Evolutionary conservation across 2,113 vertebrate species (phyloP).

Genomic region (Camelus bactrianus): DNA sequence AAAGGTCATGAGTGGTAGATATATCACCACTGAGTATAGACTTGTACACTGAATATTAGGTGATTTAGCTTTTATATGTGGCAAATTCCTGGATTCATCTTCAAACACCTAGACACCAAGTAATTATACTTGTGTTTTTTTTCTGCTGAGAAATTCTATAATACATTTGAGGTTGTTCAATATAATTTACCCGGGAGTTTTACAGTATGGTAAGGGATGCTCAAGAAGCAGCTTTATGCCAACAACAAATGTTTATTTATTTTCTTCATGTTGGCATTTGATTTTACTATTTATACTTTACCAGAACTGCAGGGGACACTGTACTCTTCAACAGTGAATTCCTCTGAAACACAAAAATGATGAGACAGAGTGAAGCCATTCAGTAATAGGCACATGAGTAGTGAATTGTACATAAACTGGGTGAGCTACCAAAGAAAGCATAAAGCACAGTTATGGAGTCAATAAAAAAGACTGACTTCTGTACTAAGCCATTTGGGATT

Average conservation of each 20-base stretch:
- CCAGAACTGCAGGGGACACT: slow-evolving; percentile 68
- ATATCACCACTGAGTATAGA: background rate
- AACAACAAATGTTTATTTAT: background rate
- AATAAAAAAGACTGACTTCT: background rate
- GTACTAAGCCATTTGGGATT: background rate
- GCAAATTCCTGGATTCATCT: slow-evolving; percentile 32
- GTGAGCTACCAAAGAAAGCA: background rate
- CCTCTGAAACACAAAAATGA: slow-evolving; percentile 74
- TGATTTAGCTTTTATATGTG: slow-evolving; percentile 1
- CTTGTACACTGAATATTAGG: background rate
- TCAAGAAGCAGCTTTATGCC: background rate
- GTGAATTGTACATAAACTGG: background rate
- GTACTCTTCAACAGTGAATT: slow-evolving; percentile 77
- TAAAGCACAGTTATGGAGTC: background rate
- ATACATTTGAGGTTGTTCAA: background rate
- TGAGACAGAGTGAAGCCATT: background rate
- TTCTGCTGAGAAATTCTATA: background rate
- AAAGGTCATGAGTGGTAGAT: background rate
- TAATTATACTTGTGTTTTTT: slow-evolving; percentile 31
- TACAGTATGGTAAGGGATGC: background rate
- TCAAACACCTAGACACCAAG: background rate
- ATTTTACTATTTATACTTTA: slow-evolving; percentile 48
- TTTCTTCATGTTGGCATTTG: background rate
- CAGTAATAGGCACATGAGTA: background rate
- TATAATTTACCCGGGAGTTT: background rate